Evolutionary conservation across 1,140 invertebrate genomes (phyloP), one percentile per base, ranked within the genome.

Genomic region (Rhizoglyphus robini): DNA sequence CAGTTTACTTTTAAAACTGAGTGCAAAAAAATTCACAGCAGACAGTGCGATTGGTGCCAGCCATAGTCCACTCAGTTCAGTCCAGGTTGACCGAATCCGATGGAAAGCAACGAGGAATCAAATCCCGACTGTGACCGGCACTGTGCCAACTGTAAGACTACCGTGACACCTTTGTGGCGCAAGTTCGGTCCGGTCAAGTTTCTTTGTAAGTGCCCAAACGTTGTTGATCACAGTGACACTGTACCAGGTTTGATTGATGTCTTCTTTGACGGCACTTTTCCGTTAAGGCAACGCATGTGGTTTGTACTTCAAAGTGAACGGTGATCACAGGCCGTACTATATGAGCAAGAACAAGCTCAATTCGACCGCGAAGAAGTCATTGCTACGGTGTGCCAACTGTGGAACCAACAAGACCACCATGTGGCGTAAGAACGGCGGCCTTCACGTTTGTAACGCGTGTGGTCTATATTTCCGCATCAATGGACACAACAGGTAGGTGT

Each of bases 231-330:
- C 41, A 46, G n/a, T 13, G 13, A 46, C 41, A 13, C 13, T 46
- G n/a, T 13, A 13, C n/a, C 13, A 46, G n/a, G n/a, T 46, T 46
- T 13, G n/a, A 46, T 46, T 46, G n/a, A 46, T 46, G n/a, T n/a
- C n/a, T n/a, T n/a, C n/a, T n/a, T n/a, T n/a, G n/a, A n/a, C n/a
- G n/a, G n/a, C n/a, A n/a, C n/a, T n/a, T n/a, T n/a, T n/a, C n/a
- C n/a, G n/a, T n/a, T n/a, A n/a, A 58, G 54, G 54, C 32, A 96
- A 97, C 81, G 93, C 93, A 68, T 96, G 93, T 81, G 93, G 93
- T 71, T 83, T 96, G 49, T 96, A 96, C 81, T 93, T 95, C 82
- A 96, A 96, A 82, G 96, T 96, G 91, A 97, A 96, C 78, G 92
- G 92, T 60, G 68, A 67, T 48, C 69, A 71, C 61, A 48, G 71